Evolutionary conservation across 2,888 invertebrate species (phyloP), one percentile per base, ranked within the genome.

Genomic region (Perizoma affinitatum): DNA sequence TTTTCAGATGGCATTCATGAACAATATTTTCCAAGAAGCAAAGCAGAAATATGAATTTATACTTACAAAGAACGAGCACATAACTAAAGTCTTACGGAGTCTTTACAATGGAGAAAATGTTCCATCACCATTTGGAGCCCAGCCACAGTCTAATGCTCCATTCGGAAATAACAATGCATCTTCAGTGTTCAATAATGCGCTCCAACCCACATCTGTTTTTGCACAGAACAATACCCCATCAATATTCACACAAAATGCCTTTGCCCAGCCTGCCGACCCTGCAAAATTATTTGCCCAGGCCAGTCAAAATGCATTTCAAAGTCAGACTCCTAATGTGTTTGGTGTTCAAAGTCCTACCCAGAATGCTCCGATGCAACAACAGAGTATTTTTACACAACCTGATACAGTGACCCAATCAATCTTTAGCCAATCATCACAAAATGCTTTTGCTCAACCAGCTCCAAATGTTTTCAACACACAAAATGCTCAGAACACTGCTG

Each of bases 211-310:
- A 72, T 58, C 73, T 44, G 41, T 65, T 59, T 63, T 52, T 58
- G 49, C 67, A 43, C 67, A 66, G 67, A 43, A 70, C 63, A 67
- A 60, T 46, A 56, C 49, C 54, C 63, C 66, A 48, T 58, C 73
- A 45, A 42, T 65, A 60, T 63, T 52, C 51, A 62, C 54, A 8
- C 72, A 72, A 63, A 69, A 70, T 53, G 43, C 54, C n/a, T 68
- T 68, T 56, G 53, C 49, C 33, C 58, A 57, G 22, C 53, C 73
- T 59, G 70, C 70, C 42, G 58, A 70, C 53, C 65, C 72, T 35
- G 81, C 84, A 0, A 76, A 82, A 61, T 83, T 86, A 45, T 84
- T 87, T 65, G 78, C 86, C n/a, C 80, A 82, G 61, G 86, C 86
- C 2, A 78, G 63, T 6, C 84, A 86, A 54, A 83, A 65, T 66